Evolutionary conservation across 2,113 vertebrate species (phyloP), one percentile per base, ranked within the genome.

Genomic region (Calidris pygmaea): DNA sequence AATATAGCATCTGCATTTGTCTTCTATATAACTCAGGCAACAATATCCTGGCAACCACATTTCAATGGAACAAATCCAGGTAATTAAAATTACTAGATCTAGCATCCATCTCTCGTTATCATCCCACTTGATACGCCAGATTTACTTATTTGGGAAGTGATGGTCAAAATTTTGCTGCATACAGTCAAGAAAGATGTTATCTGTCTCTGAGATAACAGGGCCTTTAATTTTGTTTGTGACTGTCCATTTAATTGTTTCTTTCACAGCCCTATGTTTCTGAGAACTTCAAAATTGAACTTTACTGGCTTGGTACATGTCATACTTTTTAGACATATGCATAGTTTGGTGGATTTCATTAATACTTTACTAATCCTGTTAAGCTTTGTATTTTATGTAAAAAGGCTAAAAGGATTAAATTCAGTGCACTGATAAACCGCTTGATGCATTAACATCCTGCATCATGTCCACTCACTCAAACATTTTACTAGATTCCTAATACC

Each of bases 41-140:
- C 98, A 98, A 99, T 98, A 98, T 98, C 98, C 98, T 98, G 98
- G 98, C 98, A 99, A 99, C 98, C 97, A 92, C 93, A 97, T 93
- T 97, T 96, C 96, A 97, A 24, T 88, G 95, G 93, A 90, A 97
- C 94, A 98, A 97, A 98, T 97, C 97, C 55, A 71, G 92, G 95
- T 94, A 96, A 94, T 97, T 98, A 96, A 97, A 97, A 97, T 97
- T 14, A 93, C 92, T 91, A 73, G 60, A 96, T 94, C 90, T 87
- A 92, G 60, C 86, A 97, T 84, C 75, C 90, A 73, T 96, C 83
- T 91, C 82, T 88, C 96, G 91, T 97, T 95, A 95, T 94, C 83
- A 97, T 97, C 85, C 81, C 89, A 96, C 91, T 95, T 96, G 80
- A 80, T 35, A 84, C 37, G 20, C 37, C 48, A 95, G 74, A 83